Base-by-base conservation (phyloP, 2,113 vertebrate species). In the Crotalus viridis region DNA sequence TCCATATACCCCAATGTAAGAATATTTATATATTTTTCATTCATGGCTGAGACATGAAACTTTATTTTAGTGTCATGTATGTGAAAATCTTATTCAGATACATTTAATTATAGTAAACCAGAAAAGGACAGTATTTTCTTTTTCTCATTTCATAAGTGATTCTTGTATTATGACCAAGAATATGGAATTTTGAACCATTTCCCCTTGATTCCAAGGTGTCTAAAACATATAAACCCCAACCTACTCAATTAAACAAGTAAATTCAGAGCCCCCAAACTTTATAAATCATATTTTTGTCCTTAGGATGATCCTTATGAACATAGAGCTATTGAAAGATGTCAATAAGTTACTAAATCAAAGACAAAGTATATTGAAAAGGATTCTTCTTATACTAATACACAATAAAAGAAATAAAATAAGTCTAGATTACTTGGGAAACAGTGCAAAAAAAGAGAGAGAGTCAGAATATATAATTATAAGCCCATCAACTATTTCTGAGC, bases 401-500 rank as follows among this genome's bases (percentile, higher is more conserved):
- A 87, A 69, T 1, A 0, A 59, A 55, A 94, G 46, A 86, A 86
- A 24, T 94, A 94, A n/a, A 93, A 94, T 2, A 91, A 92, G 26
- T 93, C 43, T 93, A 92, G 88, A 87, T 95, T 93, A 94, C 88
- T 91, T 96, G 46, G 43, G 92, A 91, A 89, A 22, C 86, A 64
- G 33, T 28, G 93, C 69, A 94, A 93, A 7, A 96, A 95, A 96
- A 81, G n/a, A 81, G n/a, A 81, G 95, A 95, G 93, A 64, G 94
- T 96, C 90, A 95, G 48, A 97, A 96, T 96, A 89, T 97, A 97
- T 98, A 98, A 98, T 98, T 98, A 97, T 97, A 98, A 96, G 92
- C 95, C 96, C 98, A 97, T 98, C 97, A 98, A 97, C 95, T 97
- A 97, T 98, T 95, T 97, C 95, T 96, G 97, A 98, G 98, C 95